Base-by-base conservation (phyloP, 2,113 vertebrate species). In the Chaetorhynchus papuensis region DNA sequence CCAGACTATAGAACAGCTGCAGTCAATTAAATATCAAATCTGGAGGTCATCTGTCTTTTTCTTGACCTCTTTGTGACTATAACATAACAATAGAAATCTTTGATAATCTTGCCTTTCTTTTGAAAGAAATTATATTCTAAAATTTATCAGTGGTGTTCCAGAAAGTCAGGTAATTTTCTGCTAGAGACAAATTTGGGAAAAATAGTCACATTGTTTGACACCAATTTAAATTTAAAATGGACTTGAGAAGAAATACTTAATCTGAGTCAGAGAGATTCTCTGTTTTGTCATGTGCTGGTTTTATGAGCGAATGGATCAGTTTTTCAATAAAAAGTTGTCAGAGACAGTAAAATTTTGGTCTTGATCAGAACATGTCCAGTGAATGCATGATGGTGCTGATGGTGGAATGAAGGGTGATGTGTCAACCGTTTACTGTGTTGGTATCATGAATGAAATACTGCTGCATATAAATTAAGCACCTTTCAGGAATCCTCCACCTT, bases 11-110 rank as follows among this genome's bases (percentile, higher is more conserved):
- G 70, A 92, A 87, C 31, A 96, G 74, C 89, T 96, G 84, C 64
- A 92, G 76, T 94, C 83, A 96, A 95, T 96, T 96, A 96, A 93
- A 91, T 90, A 93, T 87, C 47, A 92, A 84, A 96, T 84, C 86
- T 91, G 54, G 68, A 93, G 53, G 68, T 94, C 72, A 90, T 41
- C 77, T 88, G 30, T 87, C 75, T 87, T 88, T 83, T 88, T 74
- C 57, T 87, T 93, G 75, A 96, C 80, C 77, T 90, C 54, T 79
- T 44, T 74, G 42, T 92, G 84, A 83, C 65, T 88, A 61, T 71
- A 89, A 57, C 10, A 23, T 69, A 93, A 74, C 85, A 68, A 90
- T 18, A 83, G 24, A 83, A 91, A 88, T 79, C 52, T 94, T 81
- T 78, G 8, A 84, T 61, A 68, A 74, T 66, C 17, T 90, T 90